Conservation (phyloP, 2,113 vertebrate species). For the Cacatua alba region DNA sequence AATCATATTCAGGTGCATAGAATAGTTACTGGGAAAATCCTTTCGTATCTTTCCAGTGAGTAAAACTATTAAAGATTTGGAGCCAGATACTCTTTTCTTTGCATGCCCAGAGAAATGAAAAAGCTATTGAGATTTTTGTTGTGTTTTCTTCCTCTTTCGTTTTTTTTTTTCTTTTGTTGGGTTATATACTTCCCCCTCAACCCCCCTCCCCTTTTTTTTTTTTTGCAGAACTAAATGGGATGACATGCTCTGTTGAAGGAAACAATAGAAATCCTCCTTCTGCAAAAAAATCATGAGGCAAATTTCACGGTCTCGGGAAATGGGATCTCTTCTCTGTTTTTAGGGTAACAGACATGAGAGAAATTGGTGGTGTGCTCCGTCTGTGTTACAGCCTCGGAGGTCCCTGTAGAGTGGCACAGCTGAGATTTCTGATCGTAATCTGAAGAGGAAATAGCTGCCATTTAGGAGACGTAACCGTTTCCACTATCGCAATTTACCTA, state of each 20-base stretch:
- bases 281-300: not conserved
- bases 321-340: not conserved
- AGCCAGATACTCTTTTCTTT: not conserved
- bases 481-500: not conserved
- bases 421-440: conserved; percentile 45
- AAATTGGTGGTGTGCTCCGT: not conserved
- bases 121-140: not conserved
- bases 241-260: not conserved
- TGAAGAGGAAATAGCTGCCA: conserved; percentile 18
- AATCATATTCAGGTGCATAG: not conserved
- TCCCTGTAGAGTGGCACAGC: conserved; percentile 5
- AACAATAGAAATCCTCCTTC: not conserved
- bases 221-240: not conserved
- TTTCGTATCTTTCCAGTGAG: not conserved
- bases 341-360: not conserved
- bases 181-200: not conserved
- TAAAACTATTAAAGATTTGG: not conserved
- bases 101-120: not conserved
- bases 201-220: accelerated
- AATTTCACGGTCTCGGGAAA: not conserved
- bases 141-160: not conserved
- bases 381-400: not conserved
- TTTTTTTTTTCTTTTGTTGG: not conserved
- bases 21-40: not conserved
- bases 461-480: not conserved